Evolutionary conservation across 2,113 vertebrate species (phyloP).

Genomic region (Steatornis caripensis): DNA sequence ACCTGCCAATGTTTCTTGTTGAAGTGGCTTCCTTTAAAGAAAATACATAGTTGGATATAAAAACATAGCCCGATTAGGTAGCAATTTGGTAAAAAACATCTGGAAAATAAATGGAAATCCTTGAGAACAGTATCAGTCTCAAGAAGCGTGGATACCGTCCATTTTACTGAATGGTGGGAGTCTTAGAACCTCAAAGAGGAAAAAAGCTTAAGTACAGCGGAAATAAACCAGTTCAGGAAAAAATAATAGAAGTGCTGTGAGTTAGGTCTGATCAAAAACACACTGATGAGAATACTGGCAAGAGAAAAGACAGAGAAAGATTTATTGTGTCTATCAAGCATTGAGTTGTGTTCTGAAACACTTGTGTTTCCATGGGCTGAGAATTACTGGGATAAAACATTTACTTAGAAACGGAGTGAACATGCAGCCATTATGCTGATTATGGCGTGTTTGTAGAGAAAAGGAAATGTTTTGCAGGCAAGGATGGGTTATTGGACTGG

Average conservation of each 20-base stretch:
- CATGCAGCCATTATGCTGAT: neutral
- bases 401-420: neutral
- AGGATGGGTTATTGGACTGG: neutral
- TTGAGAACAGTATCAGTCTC: constrained; percentile 29
- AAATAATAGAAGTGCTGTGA: constrained; percentile 29
- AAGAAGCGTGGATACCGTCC: constrained; percentile 2
- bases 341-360: neutral
- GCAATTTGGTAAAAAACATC: constrained; percentile 29
- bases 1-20: constrained; percentile 6
- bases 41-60: constrained; percentile 12
- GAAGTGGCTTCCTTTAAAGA: constrained; percentile 11
- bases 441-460: neutral
- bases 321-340: constrained; percentile 35
- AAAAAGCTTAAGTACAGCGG: constrained; percentile 31
- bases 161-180: constrained; percentile 2
- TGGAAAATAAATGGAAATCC: constrained; percentile 54
- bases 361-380: constrained; percentile 4
- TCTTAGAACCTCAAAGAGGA: constrained; percentile 21
- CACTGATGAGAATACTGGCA: constrained; percentile 10
- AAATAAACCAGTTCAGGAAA: constrained; percentile 30
- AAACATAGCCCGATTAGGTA: neutral
- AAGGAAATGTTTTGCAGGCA: neutral
- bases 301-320: constrained; percentile 14
- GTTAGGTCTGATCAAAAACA: constrained; percentile 51
- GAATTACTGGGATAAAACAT: neutral